Evolutionary conservation across 2,888 invertebrate genomes (phyloP).

Genomic region (Venusia cambrica): DNA sequence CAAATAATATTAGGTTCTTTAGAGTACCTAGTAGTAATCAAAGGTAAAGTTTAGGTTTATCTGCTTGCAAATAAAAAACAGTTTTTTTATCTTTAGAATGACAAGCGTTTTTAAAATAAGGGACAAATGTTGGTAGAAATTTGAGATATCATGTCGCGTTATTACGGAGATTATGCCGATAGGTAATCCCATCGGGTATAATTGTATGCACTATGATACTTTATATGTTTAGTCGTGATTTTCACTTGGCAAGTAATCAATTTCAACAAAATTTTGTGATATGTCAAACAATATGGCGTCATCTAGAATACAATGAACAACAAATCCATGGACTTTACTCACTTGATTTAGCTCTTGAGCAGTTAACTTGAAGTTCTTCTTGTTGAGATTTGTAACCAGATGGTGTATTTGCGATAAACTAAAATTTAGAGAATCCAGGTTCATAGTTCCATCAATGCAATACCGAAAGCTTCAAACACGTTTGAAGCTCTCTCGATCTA

Average conservation of each 20-base stretch:
- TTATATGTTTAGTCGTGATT: too few species aligned
- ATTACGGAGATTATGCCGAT: too few species aligned
- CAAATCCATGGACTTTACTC: slow-evolving; percentile 66
- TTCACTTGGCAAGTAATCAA: not conserved
- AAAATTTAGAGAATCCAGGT: slow-evolving; percentile 99
- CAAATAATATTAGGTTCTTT: too few species aligned
- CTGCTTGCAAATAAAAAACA: too few species aligned
- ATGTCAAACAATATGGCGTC: slow-evolving; percentile 68
- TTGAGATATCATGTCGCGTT: too few species aligned
- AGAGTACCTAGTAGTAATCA: too few species aligned
- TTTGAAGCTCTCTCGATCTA: slow-evolving; percentile 95
- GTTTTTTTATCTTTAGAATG: too few species aligned
- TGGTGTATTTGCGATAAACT: slow-evolving; percentile 99
- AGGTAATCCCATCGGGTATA: too few species aligned
- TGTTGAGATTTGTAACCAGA: slow-evolving; percentile 96
- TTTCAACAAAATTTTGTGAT: slow-evolving; percentile 2
- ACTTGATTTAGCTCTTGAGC: slow-evolving; percentile 94
- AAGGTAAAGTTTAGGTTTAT: too few species aligned
- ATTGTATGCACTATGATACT: too few species aligned
- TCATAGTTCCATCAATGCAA: slow-evolving; percentile 97
- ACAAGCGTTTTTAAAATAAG: too few species aligned
- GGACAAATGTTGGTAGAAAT: too few species aligned
- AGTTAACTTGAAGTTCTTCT: slow-evolving; percentile 96
- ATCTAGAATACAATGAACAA: slow-evolving; percentile 64
- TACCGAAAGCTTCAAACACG: slow-evolving; percentile 97